phyloP scores from a whole-genome alignment of 2,888 invertebrate species.

The Abscondita cerata region DNA sequence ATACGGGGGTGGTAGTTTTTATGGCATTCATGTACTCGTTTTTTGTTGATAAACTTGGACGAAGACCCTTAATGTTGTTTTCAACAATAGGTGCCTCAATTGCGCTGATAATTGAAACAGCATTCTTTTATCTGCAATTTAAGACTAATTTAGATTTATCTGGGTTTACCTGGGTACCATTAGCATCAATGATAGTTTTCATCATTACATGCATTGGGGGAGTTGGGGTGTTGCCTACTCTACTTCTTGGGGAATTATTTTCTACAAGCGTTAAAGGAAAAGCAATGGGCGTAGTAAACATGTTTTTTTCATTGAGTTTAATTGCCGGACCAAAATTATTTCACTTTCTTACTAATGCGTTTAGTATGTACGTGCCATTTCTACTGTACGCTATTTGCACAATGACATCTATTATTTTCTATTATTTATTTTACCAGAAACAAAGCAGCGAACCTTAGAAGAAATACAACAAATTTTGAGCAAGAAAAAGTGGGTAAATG shows the following conservation, averaged over 20 bases:
- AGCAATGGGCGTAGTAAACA: constrained; percentile 44
- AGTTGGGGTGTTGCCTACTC: constrained; percentile 46
- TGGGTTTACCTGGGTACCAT: constrained; percentile 47
- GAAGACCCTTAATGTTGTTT: constrained; percentile 44
- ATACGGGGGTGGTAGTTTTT: constrained; percentile 36
- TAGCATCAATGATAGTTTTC: constrained; percentile 47
- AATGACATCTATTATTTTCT: constrained; percentile 37
- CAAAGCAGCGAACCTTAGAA: constrained; percentile 4
- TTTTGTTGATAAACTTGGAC: constrained; percentile 45
- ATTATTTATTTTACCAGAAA: background rate
- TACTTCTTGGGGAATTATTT: constrained; percentile 50
- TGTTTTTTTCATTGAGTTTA: constrained; percentile 42
- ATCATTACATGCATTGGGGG: constrained; percentile 39
- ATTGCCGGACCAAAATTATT: constrained; percentile 46
- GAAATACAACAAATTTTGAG: background rate
- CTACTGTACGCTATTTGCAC: constrained; percentile 43
- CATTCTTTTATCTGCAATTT: constrained; percentile 46
- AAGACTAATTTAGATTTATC: constrained; percentile 39
- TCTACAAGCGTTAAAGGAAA: constrained; percentile 49
- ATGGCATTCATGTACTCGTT: constrained; percentile 22
- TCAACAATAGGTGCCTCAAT: constrained; percentile 44
- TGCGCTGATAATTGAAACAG: constrained; percentile 37
- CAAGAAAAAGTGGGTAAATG: background rate
- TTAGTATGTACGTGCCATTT: constrained; percentile 50
- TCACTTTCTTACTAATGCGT: constrained; percentile 44